Percentiles rank a stretch among this genome's conserved stretches.
Conservation (phyloP, 2,797 vertebrate species). For the Notamacropus eugenii region DNA sequence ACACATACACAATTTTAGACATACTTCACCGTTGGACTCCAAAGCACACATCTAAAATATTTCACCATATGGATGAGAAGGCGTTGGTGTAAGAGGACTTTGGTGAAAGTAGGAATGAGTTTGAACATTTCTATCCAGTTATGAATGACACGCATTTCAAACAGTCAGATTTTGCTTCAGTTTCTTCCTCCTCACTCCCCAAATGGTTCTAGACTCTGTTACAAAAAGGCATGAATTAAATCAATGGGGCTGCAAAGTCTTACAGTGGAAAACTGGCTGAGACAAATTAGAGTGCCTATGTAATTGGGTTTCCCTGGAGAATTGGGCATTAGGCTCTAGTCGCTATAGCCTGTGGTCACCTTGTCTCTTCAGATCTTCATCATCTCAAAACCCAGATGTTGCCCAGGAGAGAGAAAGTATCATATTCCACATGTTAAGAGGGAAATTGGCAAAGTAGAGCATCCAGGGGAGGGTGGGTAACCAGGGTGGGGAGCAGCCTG, state of each 20-base stretch:
- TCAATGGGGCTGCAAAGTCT: background rate
- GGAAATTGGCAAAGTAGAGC: background rate
- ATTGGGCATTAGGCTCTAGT: background rate
- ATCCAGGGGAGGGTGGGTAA: background rate
- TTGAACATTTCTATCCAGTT: background rate
- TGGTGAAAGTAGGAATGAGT: background rate
- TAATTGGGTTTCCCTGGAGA: background rate
- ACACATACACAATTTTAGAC: constrained; percentile 64
- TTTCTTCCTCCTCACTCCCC: background rate
- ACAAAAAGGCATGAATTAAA: background rate
- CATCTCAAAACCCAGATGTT: background rate
- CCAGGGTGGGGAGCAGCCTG: background rate
- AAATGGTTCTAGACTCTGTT: background rate
- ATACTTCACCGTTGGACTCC: constrained; percentile 73
- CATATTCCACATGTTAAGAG: background rate
- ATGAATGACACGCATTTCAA: background rate
- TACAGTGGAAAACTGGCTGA: background rate
- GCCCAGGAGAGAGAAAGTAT: background rate
- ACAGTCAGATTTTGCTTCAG: background rate
- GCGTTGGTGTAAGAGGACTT: background rate
- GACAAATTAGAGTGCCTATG: background rate
- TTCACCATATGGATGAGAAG: constrained; percentile 7
- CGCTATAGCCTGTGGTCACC: background rate
- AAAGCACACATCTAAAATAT: constrained; percentile 60
- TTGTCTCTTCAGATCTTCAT: background rate